Conservation (phyloP, 2,888 invertebrate species). For the Temnothorax unifasciatus region DNA sequence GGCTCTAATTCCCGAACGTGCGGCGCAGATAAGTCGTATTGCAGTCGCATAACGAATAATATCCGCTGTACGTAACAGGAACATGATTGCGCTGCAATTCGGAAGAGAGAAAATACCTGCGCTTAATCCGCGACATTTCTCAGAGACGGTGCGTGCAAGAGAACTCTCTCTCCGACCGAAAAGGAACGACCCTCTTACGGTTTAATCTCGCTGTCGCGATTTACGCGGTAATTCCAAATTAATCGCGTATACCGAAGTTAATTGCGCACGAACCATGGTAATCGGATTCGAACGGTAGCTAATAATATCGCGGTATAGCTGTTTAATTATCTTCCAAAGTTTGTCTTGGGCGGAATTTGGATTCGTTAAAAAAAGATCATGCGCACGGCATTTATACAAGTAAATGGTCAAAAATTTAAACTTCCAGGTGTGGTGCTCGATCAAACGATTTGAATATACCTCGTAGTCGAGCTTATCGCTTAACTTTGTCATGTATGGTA, state of each 20-base stretch:
- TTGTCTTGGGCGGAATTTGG: constrained; percentile 10
- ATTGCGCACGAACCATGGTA: constrained; percentile 23
- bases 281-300: constrained; percentile 13
- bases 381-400: not conserved
- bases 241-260: constrained; percentile 29
- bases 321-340: constrained; percentile 18
- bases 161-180: not conserved
- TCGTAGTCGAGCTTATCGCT: constrained; percentile 63
- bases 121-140: constrained; percentile 38
- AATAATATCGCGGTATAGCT: not conserved
- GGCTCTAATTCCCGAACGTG: not conserved
- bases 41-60: constrained; percentile 35
- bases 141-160: not conserved
- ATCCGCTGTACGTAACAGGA: constrained; percentile 16
- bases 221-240: constrained; percentile 27
- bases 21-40: constrained; percentile 18
- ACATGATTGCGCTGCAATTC: constrained; percentile 32
- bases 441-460: constrained; percentile 50
- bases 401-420: not conserved
- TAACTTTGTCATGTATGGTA: constrained; percentile 72
- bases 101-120: constrained; percentile 13
- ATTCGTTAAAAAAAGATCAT: not conserved
- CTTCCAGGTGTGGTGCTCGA: constrained; percentile 59
- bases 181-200: constrained; percentile 16
- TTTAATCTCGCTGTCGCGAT: constrained; percentile 43